phyloP scores from a whole-genome alignment of 2,888 invertebrate genomes.

The Calameuta filiformis region DNA sequence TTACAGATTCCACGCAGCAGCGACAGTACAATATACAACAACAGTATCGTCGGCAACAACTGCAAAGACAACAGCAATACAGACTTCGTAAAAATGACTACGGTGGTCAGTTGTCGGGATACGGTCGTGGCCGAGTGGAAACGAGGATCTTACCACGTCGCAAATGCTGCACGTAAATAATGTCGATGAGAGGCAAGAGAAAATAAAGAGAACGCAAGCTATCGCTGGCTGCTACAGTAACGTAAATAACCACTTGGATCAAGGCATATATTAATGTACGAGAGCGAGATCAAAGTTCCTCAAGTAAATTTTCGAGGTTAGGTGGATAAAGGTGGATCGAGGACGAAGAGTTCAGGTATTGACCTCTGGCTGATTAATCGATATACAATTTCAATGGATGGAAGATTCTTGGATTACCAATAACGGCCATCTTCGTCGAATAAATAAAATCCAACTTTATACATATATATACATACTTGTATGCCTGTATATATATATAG shows the following conservation, averaged over 20 bases:
- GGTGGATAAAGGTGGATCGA: background rate
- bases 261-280: background rate
- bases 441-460: background rate
- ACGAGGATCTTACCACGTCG: conserved; percentile 49
- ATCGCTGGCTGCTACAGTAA: background rate
- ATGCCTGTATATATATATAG: background rate
- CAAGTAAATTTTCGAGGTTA: background rate
- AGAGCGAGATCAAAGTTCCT: conserved; percentile 18
- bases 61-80: conserved; percentile 27
- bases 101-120: conserved; percentile 35
- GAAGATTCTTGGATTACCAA: background rate
- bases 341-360: background rate
- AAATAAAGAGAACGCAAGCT: background rate
- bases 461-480: too few relatives aligned
- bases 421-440: background rate
- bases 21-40: conserved; percentile 31
- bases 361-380: background rate
- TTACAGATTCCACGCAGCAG: conserved; percentile 21
- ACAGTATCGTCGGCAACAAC: conserved; percentile 24
- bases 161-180: conserved; percentile 42
- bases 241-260: background rate
- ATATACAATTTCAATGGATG: background rate
- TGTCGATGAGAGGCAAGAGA: conserved; percentile 13
- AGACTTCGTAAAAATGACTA: conserved; percentile 33
- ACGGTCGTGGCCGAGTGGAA: conserved; percentile 46